Evolutionary conservation across 2,797 vertebrate species (phyloP).

Genomic region (Arctocebus calabarensis): DNA sequence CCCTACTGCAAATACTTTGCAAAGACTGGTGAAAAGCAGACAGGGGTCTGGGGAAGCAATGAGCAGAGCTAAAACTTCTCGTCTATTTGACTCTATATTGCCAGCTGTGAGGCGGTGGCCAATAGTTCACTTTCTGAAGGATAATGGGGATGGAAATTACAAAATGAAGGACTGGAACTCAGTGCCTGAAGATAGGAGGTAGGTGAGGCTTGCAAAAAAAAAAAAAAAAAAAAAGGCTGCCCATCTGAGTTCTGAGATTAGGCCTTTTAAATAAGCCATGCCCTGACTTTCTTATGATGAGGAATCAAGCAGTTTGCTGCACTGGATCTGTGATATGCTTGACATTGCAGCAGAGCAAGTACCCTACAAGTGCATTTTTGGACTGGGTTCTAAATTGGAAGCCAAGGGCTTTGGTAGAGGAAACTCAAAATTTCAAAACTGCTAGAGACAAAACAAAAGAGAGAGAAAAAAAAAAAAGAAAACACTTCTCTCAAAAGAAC

Average conservation of each 20-base stretch:
- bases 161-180: neutral
- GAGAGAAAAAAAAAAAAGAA: neutral
- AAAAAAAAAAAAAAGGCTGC: neutral
- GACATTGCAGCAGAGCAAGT: rapidly evolving
- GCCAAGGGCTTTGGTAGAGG: neutral
- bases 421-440: neutral
- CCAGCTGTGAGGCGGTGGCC: neutral
- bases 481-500: neutral
- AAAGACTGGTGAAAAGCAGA: constrained; percentile 6
- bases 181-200: neutral
- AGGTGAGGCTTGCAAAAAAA: neutral
- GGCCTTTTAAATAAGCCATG: neutral
- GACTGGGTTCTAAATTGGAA: neutral
- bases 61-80: neutral
- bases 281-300: neutral
- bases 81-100: neutral
- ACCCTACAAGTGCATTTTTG: neutral
- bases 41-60: neutral
- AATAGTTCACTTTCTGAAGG: neutral
- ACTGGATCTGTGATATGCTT: neutral
- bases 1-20: neutral
- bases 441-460: neutral
- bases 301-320: neutral
- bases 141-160: neutral
- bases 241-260: neutral